Percentiles rank a stretch among this genome's conserved stretches.
Evolutionary conservation across 2,888 invertebrate genomes (phyloP).

Genomic region (Ptychoptera albimana): DNA sequence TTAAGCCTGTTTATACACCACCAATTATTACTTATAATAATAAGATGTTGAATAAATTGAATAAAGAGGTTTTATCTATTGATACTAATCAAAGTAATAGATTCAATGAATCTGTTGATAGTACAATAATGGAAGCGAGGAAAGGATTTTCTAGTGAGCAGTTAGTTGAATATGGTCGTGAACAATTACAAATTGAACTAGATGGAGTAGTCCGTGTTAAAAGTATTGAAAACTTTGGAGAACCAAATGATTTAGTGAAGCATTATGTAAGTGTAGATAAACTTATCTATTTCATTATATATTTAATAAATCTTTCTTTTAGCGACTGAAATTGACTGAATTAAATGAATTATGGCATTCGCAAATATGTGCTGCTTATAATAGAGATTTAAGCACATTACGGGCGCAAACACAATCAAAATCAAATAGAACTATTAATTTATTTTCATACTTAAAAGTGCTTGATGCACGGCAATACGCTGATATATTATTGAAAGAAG

Average conservation of each 20-base stretch:
- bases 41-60: conserved; percentile 43
- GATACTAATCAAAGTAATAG: neutral
- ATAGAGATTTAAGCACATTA: conserved; percentile 49
- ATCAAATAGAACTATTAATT: conserved; percentile 37
- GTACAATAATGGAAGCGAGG: conserved; percentile 23
- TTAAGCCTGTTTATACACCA: conserved; percentile 38
- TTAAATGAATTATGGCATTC: conserved; percentile 50
- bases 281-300: neutral
- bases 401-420: conserved; percentile 40
- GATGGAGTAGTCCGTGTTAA: conserved; percentile 48
- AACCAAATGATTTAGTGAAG: conserved; percentile 23
- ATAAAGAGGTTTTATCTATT: conserved; percentile 18
- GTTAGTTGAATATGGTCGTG: conserved; percentile 36
- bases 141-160: conserved; percentile 37
- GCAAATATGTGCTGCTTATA: conserved; percentile 44
- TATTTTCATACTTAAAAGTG: conserved; percentile 57
- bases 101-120: conserved; percentile 25
- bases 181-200: conserved; percentile 55
- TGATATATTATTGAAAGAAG: conserved; percentile 49
- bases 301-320: conserved; percentile 13
- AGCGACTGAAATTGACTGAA: conserved; percentile 45
- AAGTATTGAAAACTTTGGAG: conserved; percentile 37
- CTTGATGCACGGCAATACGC: conserved; percentile 42
- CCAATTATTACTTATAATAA: conserved; percentile 47
- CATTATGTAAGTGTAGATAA: conserved; percentile 36